Conservation (phyloP, 2,797 vertebrate genomes). For the Vireo griseus region DNA sequence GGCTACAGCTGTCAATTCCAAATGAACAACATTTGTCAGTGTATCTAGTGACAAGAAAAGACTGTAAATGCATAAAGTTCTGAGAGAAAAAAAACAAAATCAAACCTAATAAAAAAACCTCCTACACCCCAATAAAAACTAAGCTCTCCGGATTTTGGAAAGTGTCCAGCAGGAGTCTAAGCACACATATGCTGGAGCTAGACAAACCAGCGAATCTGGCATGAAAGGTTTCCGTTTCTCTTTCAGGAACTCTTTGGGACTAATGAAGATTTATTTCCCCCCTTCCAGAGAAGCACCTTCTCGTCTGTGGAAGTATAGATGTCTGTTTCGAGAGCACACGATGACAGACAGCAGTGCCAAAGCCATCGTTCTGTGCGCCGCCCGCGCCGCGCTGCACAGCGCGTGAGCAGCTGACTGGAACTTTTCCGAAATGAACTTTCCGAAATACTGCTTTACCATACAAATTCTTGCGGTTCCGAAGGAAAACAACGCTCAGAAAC, state of each 20-base stretch:
- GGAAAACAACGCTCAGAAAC: neutral
- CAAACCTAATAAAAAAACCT: neutral
- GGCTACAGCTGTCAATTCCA: neutral
- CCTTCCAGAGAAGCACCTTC: neutral
- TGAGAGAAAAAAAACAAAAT: rapidly evolving
- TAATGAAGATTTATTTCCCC: neutral
- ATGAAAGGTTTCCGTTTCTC: neutral
- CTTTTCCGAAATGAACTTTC: no score
- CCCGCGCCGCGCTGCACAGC: neutral
- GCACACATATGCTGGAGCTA: neutral
- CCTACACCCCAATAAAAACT: neutral
- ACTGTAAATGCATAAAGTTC: neutral
- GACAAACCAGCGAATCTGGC: neutral
- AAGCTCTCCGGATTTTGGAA: neutral
- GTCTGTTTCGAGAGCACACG: rapidly evolving
- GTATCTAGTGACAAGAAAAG: neutral
- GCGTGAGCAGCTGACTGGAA: neutral
- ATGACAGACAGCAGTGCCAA: neutral
- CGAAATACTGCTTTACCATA: neutral
- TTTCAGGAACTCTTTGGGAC: neutral
- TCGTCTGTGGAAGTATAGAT: neutral
- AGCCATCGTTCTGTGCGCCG: rapidly evolving
- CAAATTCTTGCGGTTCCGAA: neutral
- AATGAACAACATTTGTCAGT: neutral
- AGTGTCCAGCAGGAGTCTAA: neutral